Evolutionary conservation across 2,888 invertebrate species (phyloP).

Genomic region (Aphidoletes aphidimyza): DNA sequence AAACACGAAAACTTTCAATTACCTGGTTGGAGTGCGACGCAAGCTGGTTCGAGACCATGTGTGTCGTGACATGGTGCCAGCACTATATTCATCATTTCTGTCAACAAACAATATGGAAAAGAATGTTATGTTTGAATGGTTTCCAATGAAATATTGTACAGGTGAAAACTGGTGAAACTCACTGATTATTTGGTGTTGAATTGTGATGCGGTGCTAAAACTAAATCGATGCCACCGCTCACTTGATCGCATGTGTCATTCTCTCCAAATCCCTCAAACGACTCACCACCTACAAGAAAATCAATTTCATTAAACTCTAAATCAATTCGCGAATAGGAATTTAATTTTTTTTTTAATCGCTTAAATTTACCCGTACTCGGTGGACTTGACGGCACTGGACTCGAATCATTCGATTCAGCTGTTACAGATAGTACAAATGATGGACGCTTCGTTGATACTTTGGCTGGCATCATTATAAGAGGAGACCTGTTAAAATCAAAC

Average conservation of each 20-base stretch:
- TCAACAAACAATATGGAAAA: neutral
- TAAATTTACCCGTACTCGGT: conserved; percentile 64
- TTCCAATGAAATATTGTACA: neutral
- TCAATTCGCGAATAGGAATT: conserved; percentile 18
- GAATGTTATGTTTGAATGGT: neutral
- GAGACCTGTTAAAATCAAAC: neutral
- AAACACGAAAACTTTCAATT: too few species aligned
- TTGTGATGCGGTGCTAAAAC: conserved; percentile 65
- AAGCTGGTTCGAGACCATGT: conserved; percentile 88
- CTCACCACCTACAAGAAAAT: conserved; percentile 75
- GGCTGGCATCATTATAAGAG: conserved; percentile 60
- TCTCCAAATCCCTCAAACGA: conserved; percentile 85
- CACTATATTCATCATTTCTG: conserved; percentile 70
- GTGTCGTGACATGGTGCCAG: conserved; percentile 74
- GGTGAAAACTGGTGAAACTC: neutral
- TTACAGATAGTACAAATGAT: conserved; percentile 60
- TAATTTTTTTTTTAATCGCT: neutral
- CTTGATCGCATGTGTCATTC: conserved; percentile 66
- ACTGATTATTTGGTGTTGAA: conserved; percentile 60
- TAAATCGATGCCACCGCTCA: conserved; percentile 63
- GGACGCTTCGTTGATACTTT: conserved; percentile 60
- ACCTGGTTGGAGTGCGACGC: conserved; percentile 84
- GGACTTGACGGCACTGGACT: conserved; percentile 66
- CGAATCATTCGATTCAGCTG: conserved; percentile 63
- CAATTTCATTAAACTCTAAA: neutral